Base-by-base conservation (phyloP, 2,797 vertebrate genomes). In the Cyclura pinguis region DNA sequence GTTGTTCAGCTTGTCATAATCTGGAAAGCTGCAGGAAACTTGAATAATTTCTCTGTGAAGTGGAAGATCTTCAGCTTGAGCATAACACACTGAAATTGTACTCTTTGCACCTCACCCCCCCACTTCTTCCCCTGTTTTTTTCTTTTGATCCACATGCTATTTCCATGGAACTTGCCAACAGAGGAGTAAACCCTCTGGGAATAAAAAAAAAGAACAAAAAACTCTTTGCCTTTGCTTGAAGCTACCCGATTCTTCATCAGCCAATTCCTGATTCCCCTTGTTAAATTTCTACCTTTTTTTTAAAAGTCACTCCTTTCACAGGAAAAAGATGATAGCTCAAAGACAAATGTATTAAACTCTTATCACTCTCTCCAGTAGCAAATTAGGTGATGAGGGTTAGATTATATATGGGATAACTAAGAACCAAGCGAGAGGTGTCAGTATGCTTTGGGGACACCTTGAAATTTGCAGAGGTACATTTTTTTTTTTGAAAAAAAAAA, bases 21-120 rank as follows among this genome's bases (percentile, higher is more conserved):
- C 86, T 94, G 94, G 94, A 96, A 96, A 96, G 94, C 95, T 93
- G 96, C 91, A 92, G 93, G 96, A 97, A 96, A 95, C 95, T 95
- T 95, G 95, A 96, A 94, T 96, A 94, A 96, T 97, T 95, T 96
- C 94, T 96, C 90, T 92, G 91, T 95, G 95, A 95, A 96, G 96
- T 94, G 92, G 95, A 95, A 96, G 95, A 95, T 94, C 95, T 96
- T 92, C 83, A 93, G 87, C 93, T 92, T 94, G 90, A 93, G 95
- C 95, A 92, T 90, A 93, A 95, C 93, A 93, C 93, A 94, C 93
- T 92, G 94, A 91, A 94, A 93, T 93, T 12, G 82, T 64, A 92
- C 84, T 91, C n/a, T 95, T 91, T 93, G 92, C 94, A 93, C 93
- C 95, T 92, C 42, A 47, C 22, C 35, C 94, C 38, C 4, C 93